A percentile compares a stretch with the other conserved stretches of the same genome.
Conservation (phyloP, 2,113 vertebrate species). For the Saguinus midas region DNA sequence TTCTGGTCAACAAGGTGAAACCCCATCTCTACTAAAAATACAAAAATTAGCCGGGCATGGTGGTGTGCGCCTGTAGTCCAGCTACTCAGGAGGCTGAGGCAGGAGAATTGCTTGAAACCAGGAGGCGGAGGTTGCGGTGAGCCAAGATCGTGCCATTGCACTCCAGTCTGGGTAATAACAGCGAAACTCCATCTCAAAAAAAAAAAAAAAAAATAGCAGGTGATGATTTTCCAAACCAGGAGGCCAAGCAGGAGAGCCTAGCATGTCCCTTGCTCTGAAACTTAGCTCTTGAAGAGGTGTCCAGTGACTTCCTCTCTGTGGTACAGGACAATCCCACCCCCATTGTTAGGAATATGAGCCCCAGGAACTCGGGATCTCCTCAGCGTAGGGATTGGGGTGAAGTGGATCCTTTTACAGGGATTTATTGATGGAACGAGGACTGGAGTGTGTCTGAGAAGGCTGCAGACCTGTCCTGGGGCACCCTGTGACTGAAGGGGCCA, state of each 20-base stretch:
- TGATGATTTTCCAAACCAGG: constrained; percentile 12
- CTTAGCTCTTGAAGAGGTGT: not conserved
- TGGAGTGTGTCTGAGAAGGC: not conserved
- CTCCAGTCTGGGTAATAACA: too few species aligned
- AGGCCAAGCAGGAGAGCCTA: not conserved
- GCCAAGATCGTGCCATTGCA: too few species aligned
- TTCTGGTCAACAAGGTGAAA: too few species aligned
- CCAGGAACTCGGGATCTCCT: not conserved
- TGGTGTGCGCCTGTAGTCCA: too few species aligned
- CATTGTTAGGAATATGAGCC: not conserved
- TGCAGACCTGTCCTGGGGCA: not conserved
- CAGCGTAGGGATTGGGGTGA: not conserved
- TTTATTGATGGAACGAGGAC: not conserved
- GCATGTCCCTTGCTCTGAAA: not conserved
- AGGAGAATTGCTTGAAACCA: too few species aligned
- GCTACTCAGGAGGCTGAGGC: too few species aligned
- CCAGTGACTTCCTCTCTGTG: not conserved
- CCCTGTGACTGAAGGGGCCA: not conserved
- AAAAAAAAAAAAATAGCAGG: not conserved
- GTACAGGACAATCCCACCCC: not conserved
- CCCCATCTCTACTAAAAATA: too few species aligned
- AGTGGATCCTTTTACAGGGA: not conserved
- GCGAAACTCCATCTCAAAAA: too few species aligned
- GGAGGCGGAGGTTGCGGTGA: too few species aligned
- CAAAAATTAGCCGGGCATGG: too few species aligned